Conservation (phyloP, 30 jellyfish, hydroid and myxozoan species). For the Sanderia malayensis region DNA sequence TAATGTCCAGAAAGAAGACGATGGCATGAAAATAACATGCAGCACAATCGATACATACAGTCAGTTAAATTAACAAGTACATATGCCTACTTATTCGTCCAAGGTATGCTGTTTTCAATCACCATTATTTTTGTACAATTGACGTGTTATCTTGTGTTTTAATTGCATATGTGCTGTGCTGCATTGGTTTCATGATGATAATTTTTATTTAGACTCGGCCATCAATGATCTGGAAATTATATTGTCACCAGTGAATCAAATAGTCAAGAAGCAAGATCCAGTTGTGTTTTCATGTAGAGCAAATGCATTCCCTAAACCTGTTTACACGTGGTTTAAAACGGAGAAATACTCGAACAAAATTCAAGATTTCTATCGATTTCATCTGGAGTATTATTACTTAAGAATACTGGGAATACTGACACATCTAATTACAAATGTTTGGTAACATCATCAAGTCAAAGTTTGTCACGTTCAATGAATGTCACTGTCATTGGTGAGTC, state of each 20-base stretch:
- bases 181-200: no score
- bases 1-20: conserved; percentile 47
- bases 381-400: conserved; percentile 48
- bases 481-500: conserved; percentile 18
- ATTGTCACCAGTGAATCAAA: conserved; percentile 45
- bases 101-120: conserved; percentile 38
- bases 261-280: conserved; percentile 24
- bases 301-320: conserved; percentile 7
- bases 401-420: conserved; percentile 37
- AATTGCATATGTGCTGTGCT: no score
- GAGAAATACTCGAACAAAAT: conserved; percentile 19
- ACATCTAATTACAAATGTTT: conserved; percentile 68
- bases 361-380: conserved; percentile 12
- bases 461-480: conserved; percentile 20
- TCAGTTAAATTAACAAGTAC: conserved; percentile 55
- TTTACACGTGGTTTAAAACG: conserved; percentile 76
- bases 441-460: conserved; percentile 24
- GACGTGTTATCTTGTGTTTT: no score
- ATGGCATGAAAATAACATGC: conserved; percentile 63
- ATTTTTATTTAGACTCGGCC: conserved; percentile 44
- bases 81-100: conserved; percentile 58
- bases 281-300: conserved; percentile 66
- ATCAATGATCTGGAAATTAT: conserved; percentile 1
- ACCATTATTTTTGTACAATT: no score
- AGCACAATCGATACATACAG: conserved; percentile 40